Conservation (phyloP, 2,113 vertebrate genomes). For the Varanus salvator region DNA sequence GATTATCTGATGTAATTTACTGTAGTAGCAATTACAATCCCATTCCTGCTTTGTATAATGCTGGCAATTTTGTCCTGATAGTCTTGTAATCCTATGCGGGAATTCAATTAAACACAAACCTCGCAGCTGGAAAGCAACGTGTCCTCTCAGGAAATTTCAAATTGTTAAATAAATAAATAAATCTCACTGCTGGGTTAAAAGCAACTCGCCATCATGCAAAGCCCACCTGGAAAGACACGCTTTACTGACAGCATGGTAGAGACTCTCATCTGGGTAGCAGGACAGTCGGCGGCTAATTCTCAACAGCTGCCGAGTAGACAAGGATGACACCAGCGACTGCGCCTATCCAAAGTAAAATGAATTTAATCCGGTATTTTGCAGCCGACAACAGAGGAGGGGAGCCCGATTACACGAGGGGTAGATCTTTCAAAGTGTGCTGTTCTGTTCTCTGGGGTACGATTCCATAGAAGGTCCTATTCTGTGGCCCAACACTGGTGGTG, state of each 20-base stretch:
- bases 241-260: slow-evolving; percentile 89
- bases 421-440: not conserved
- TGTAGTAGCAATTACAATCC: not conserved
- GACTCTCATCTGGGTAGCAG: slow-evolving; percentile 88
- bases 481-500: not conserved
- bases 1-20: not conserved
- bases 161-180: not conserved
- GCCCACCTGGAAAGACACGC: slow-evolving; percentile 94
- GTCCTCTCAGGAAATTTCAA: not conserved
- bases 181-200: not conserved
- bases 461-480: not conserved
- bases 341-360: slow-evolving; percentile 77
- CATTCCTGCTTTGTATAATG: not conserved
- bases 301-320: slow-evolving; percentile 93
- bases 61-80: not conserved
- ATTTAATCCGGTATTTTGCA: slow-evolving; percentile 43
- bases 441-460: not conserved
- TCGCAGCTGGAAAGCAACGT: not conserved
- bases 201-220: not conserved
- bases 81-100: not conserved
- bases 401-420: not conserved
- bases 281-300: slow-evolving; percentile 91
- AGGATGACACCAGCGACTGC: slow-evolving; percentile 90
- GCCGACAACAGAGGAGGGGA: fast-evolving
- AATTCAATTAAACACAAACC: not conserved